These are phyloP conservation scores for Zaprionus africanus DNA, from an alignment of 1,140 invertebrate genomes.

Conservation along the genomic window DNA sequence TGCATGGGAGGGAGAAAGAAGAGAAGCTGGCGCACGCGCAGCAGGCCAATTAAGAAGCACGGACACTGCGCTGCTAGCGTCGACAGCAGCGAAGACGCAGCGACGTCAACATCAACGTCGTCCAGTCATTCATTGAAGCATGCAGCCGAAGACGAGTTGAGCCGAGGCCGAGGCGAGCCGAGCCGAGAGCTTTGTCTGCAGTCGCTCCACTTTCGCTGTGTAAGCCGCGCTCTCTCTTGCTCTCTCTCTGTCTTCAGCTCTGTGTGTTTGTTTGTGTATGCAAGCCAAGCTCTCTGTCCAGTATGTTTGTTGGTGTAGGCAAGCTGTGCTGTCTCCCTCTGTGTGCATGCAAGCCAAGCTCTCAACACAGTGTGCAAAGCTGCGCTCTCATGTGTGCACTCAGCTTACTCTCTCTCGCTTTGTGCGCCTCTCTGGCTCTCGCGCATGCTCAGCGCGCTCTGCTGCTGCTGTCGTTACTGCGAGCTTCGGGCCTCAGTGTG, in stretches of 20 bases:
- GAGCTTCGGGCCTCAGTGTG: conserved; percentile 36
- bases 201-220: conserved; percentile 52
- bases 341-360: conserved; percentile 20
- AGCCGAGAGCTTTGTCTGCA: conserved; percentile 11
- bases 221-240: too few species aligned
- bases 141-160: conserved; percentile 10
- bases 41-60: conserved; percentile 61
- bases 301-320: background rate
- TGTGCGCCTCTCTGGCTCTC: conserved; percentile 17
- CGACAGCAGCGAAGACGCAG: background rate
- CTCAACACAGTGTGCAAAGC: background rate
- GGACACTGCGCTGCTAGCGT: conserved; percentile 14
- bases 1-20: conserved; percentile 5
- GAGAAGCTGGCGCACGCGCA: conserved; percentile 67
- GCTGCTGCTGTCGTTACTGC: conserved; percentile 17
- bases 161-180: too few species aligned
- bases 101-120: conserved; percentile 19
- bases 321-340: background rate
- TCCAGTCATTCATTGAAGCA: conserved; percentile 50
- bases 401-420: too few species aligned
- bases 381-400: conserved; percentile 18
- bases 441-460: conserved; percentile 48
- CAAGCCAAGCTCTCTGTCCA: too few species aligned
- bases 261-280: background rate
- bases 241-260: background rate